A percentile compares a stretch with the other conserved stretches of the same genome.
Evolutionary conservation across 2,888 invertebrate species (phyloP).

Genomic region (Drosophila gaucha): DNA sequence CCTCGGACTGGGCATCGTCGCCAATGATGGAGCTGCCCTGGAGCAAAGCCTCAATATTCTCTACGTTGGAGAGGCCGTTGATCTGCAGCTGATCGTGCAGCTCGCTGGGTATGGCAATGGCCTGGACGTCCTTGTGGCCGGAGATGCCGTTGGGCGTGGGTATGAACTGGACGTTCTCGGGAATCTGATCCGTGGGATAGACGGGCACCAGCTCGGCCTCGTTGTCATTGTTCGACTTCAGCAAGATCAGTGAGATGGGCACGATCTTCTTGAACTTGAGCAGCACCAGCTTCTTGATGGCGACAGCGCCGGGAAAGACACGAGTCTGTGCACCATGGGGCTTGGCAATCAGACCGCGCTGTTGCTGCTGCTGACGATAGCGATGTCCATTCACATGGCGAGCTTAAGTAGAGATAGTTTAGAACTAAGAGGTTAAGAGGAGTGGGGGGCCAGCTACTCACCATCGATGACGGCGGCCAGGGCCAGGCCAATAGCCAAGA

Average conservation of each 20-base stretch:
- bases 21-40: slow-evolving; percentile 63
- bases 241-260: slow-evolving; percentile 80
- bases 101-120: slow-evolving; percentile 81
- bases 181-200: slow-evolving; percentile 80
- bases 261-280: slow-evolving; percentile 82
- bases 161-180: slow-evolving; percentile 79
- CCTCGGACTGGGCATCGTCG: slow-evolving; percentile 27
- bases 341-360: slow-evolving; percentile 61
- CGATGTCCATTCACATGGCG: slow-evolving; percentile 60
- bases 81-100: slow-evolving; percentile 78
- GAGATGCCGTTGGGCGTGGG: slow-evolving; percentile 81
- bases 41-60: slow-evolving; percentile 75
- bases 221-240: slow-evolving; percentile 77
- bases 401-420: slow-evolving; percentile 40
- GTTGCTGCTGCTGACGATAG: slow-evolving; percentile 44
- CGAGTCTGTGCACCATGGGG: slow-evolving; percentile 68
- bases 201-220: slow-evolving; percentile 82
- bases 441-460: slow-evolving; percentile 43
- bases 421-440: too few relatives aligned
- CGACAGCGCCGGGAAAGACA: slow-evolving; percentile 78
- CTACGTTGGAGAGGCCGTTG: slow-evolving; percentile 74
- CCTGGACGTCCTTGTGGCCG: slow-evolving; percentile 81
- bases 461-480: slow-evolving; percentile 60
- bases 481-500: slow-evolving; percentile 62
- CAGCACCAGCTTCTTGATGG: slow-evolving; percentile 81